A percentile compares a stretch with the other conserved stretches of the same genome.
Evolutionary conservation across 2,113 vertebrate species (phyloP).

Genomic region (Xiphias gladius): DNA sequence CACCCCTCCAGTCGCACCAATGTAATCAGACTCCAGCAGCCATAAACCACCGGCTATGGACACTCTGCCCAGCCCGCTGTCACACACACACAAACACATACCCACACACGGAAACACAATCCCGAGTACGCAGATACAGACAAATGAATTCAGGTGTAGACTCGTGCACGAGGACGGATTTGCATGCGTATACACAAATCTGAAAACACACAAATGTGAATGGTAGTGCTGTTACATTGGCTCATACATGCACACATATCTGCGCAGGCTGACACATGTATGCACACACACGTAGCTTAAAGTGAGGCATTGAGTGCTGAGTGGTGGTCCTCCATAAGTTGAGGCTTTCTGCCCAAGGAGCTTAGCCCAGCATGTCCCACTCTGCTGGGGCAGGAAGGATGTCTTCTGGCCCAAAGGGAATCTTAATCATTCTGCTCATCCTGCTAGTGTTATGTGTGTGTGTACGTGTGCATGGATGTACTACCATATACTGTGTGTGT

Average conservation of each 20-base stretch:
- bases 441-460: constrained; percentile 24
- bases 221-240: not conserved
- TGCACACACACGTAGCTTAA: not conserved
- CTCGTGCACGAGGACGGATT: constrained; percentile 19
- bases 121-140: constrained; percentile 32
- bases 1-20: constrained; percentile 73
- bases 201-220: constrained; percentile 5
- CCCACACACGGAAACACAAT: constrained; percentile 43
- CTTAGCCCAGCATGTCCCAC: constrained; percentile 40
- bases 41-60: constrained; percentile 78
- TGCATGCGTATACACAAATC: not conserved
- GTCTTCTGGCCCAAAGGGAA: constrained; percentile 52
- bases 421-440: constrained; percentile 67
- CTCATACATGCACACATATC: constrained; percentile 23
- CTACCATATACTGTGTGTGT: constrained; percentile 35
- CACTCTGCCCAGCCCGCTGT: constrained; percentile 69
- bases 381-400: constrained; percentile 58
- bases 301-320: constrained; percentile 11
- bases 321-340: constrained; percentile 54
- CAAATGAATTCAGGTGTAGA: constrained; percentile 28
- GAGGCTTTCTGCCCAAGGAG: constrained; percentile 40
- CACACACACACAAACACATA: constrained; percentile 49
- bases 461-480: constrained; percentile 33
- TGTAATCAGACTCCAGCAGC: constrained; percentile 81
- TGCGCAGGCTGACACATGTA: constrained; percentile 4